Base-by-base conservation (phyloP, 92 coral and sea anemone species). In the Porites rus region DNA sequence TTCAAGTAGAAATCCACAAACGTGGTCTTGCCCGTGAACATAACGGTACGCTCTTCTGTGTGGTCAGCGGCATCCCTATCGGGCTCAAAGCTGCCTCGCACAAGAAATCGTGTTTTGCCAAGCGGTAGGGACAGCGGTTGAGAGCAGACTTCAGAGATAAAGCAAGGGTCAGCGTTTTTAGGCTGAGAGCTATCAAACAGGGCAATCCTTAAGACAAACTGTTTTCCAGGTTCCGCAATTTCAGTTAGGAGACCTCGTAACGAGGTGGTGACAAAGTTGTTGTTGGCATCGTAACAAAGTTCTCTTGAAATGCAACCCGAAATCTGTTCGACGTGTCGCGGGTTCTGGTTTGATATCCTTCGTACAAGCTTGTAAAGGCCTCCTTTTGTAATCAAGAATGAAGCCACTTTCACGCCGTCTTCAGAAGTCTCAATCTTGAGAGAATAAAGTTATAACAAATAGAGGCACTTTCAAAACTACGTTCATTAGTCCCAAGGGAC, bases 141-240 rank as follows among this genome's bases (percentile, higher is more conserved):
- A 46, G 93, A 92, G 69, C 98, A 94, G 76, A 94, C 94, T 82
- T 88, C 90, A 43, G 92, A 88, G 64, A 74, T 76, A 17, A 94
- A 93, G 63, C 96, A 90, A n/a, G n/a, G 78, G 75, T 94, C 96
- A 20, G 96, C 96, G 53, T 94, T 94, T 19, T 31, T 53, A 6
- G 94, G 87, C 51, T 90, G 94, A 10, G 94, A 83, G 6, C 88
- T 69, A 65, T 94, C 98, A 74, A 94, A 88, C 54, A 94, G 82
- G 59, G 96, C 93, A 52, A 94, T 87, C 73, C 96, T 90, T 58
- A 94, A 80, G 14, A 94, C 94, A 84, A 94, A 94, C 84, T 94
- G 98, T 70, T 94, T 94, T 21, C 98, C 98, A 51, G 98, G 98
- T 85, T 94, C 98, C 24, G 93, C 98, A 20, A 94, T 86, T 68